Conservation (phyloP, 2,113 vertebrate species). For the Cephalopterus ornatus region DNA sequence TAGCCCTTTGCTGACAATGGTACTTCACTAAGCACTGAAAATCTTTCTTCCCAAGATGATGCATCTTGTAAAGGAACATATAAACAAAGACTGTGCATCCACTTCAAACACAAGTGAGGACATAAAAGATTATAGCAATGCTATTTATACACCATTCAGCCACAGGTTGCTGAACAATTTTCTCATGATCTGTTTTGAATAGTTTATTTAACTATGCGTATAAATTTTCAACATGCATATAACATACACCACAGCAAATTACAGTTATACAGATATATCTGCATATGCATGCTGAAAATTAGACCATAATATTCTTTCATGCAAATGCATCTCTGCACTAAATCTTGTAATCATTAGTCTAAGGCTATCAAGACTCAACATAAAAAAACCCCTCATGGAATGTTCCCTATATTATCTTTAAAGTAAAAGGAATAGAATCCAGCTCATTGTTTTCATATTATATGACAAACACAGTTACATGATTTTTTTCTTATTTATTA, state of each 20-base stretch:
- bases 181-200: neutral
- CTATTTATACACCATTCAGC: neutral
- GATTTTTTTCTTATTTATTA: neutral
- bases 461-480: neutral
- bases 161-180: neutral
- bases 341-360: neutral
- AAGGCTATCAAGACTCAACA: neutral
- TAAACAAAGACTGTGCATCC: neutral
- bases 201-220: neutral
- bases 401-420: neutral
- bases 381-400: neutral
- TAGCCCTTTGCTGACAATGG: neutral
- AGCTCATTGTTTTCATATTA: neutral
- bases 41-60: neutral
- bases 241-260: neutral
- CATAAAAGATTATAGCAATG: neutral
- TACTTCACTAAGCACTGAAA: neutral
- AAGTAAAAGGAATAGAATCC: neutral
- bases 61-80: neutral
- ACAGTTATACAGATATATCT: neutral
- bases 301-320: neutral
- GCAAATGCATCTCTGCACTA: neutral
- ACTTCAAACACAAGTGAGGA: neutral
- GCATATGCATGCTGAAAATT: neutral
- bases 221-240: neutral